A percentile compares a stretch with the other conserved stretches of the same genome.
phyloP scores from a whole-genome alignment of 2,888 invertebrate species.

The Glomeris marginata region DNA sequence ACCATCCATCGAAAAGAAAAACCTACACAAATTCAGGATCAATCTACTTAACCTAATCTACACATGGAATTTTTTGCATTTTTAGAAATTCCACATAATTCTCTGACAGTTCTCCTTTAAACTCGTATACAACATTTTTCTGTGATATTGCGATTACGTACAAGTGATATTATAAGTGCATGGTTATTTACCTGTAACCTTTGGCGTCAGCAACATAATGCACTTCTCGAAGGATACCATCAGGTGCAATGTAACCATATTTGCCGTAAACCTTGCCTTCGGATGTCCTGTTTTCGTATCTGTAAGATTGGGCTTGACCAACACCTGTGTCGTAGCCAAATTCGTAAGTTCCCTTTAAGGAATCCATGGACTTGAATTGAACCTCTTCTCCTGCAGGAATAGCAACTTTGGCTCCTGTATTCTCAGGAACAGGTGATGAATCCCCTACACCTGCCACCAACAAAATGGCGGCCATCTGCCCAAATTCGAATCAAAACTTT shows the following conservation, averaged over 20 bases:
- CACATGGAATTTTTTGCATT: too few species aligned
- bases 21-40: neutral
- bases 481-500: too few species aligned
- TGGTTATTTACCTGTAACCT: constrained; percentile 41
- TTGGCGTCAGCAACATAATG: constrained; percentile 63
- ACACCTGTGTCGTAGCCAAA: constrained; percentile 16
- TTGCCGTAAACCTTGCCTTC: constrained; percentile 66
- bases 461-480: too few species aligned
- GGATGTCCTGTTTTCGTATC: constrained; percentile 51
- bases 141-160: too few species aligned
- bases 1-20: too few species aligned
- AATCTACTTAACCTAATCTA: too few species aligned
- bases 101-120: too few species aligned
- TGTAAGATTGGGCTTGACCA: constrained; percentile 12
- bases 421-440: constrained; percentile 4
- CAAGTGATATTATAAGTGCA: too few species aligned
- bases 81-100: too few species aligned
- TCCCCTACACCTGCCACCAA: too few species aligned
- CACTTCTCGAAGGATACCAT: constrained; percentile 47
- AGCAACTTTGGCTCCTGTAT: constrained; percentile 8
- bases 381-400: constrained; percentile 12
- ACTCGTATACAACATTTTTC: too few species aligned
- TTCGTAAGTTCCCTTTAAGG: constrained; percentile 13
- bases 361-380: constrained; percentile 12
- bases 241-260: constrained; percentile 58